phyloP scores from a whole-genome alignment of 2,888 invertebrate genomes.

The Adineta ricciae region DNA sequence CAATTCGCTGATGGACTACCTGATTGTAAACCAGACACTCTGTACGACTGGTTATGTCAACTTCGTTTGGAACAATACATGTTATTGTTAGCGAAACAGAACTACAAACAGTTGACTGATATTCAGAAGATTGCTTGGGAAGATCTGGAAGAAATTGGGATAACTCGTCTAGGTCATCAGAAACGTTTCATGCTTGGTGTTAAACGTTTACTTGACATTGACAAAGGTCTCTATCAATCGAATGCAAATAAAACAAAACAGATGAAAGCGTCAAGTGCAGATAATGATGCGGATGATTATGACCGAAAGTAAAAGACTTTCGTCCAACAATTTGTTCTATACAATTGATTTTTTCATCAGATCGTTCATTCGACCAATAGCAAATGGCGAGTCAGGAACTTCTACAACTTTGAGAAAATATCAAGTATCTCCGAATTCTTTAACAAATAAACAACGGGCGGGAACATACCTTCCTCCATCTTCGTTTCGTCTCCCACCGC shows the following conservation, averaged over 20 bases:
- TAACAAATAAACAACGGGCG: background rate
- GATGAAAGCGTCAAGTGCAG: background rate
- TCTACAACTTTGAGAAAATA: background rate
- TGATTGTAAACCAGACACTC: slow-evolving; percentile 63
- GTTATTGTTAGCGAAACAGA: slow-evolving; percentile 58
- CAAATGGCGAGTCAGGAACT: background rate
- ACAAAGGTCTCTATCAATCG: slow-evolving; percentile 3
- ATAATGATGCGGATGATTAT: background rate
- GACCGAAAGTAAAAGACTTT: background rate
- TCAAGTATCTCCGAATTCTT: background rate
- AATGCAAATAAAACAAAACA: background rate
- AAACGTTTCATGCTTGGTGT: slow-evolving; percentile 93
- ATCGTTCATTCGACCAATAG: background rate
- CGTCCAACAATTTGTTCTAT: background rate
- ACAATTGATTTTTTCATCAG: background rate
- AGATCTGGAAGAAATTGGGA: slow-evolving; percentile 85
- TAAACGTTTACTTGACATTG: slow-evolving; percentile 78
- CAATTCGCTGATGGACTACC: slow-evolving; percentile 87
- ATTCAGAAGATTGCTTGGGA: slow-evolving; percentile 89
- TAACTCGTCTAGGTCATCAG: slow-evolving; percentile 70
- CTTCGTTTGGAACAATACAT: slow-evolving; percentile 83
- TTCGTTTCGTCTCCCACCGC: slow-evolving; percentile 16
- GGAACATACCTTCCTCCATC: background rate
- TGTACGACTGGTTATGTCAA: slow-evolving; percentile 85
- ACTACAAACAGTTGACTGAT: background rate